Base-by-base conservation (phyloP, 2,113 vertebrate species). In the Delphinus delphis region DNA sequence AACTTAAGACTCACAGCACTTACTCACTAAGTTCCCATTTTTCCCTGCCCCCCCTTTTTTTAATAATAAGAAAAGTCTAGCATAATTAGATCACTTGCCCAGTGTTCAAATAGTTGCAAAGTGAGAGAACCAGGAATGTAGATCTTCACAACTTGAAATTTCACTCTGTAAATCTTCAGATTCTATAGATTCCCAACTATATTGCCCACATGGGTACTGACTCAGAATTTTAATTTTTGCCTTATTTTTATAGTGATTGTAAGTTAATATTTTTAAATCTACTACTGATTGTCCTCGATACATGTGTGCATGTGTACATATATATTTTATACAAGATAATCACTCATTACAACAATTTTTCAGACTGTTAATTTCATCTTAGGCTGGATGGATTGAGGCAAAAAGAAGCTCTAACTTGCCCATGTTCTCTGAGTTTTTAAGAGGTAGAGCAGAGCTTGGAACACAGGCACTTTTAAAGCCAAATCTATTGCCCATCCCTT, bases 1-100 rank as follows among this genome's bases (percentile, higher is more conserved):
- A 71, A 55, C 8, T 67, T 82, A 65, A 71, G 23, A 13, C 12
- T 85, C 41, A 74, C 1, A 68, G 21, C 14, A 20, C 12, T 87
- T 62, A 83, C 12, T 86, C 44, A 83, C 1, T 20, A 89, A 33
- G 5, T 13, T 90, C 20, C 17, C 38, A 68, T 44, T 87, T 76
- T 36, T 36, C 8, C 1, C 5, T 2, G 0, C 3, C 5, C 3
- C 11, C 12, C 47, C 38, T n/a, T 85, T 70, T 36, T 4, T 44
- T 1, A 60, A 41, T n/a, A n/a, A 60, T 83, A 55, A 63, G 0
- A 12, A 85, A 62, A 76, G 2, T 70, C 55, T 70, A 76, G 20
- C 15, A 28, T 77, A 44, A n/a, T 53, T 47, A 33, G 36, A 1
- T 92, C 36, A 14, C 53, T 84, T 81, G 11, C 8, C 4, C 6